phyloP scores from a whole-genome alignment of 1,140 invertebrate genomes.

The Temnothorax curvispinosus region DNA sequence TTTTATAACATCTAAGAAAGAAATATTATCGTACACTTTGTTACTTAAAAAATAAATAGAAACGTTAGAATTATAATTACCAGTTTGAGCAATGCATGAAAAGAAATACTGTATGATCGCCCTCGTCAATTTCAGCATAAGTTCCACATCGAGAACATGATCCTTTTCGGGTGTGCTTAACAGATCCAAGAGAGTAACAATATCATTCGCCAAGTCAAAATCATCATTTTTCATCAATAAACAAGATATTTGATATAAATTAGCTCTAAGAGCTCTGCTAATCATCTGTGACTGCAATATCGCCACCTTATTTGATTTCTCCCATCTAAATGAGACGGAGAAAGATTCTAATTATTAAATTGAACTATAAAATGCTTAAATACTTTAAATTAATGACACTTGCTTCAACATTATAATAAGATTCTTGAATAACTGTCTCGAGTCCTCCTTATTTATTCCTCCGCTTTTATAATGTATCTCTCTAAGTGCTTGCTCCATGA shows the following conservation, averaged over 20 bases:
- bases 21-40: background rate
- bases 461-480: conserved; percentile 78
- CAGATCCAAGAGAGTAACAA: conserved; percentile 84
- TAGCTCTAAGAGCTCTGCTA: conserved; percentile 84
- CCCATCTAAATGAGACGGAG: conserved; percentile 82
- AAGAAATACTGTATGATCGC: conserved; percentile 92
- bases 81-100: conserved; percentile 89
- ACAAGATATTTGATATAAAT: conserved; percentile 84
- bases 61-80: conserved; percentile 81
- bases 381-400: conserved; percentile 43
- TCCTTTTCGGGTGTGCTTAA: conserved; percentile 80
- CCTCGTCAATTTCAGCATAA: conserved; percentile 88
- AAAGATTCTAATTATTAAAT: conserved; percentile 14
- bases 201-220: conserved; percentile 83
- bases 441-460: conserved; percentile 66
- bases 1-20: conserved; percentile 82
- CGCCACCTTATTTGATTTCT: conserved; percentile 82
- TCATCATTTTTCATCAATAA: conserved; percentile 81
- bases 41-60: background rate
- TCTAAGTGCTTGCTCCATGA: conserved; percentile 84
- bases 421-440: conserved; percentile 84
- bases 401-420: conserved; percentile 84
- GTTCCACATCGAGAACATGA: conserved; percentile 82
- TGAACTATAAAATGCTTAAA: background rate
- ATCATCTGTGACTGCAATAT: conserved; percentile 84